Evolutionary conservation across 2,113 vertebrate genomes (phyloP).

Genomic region (Meleagris gallopavo): DNA sequence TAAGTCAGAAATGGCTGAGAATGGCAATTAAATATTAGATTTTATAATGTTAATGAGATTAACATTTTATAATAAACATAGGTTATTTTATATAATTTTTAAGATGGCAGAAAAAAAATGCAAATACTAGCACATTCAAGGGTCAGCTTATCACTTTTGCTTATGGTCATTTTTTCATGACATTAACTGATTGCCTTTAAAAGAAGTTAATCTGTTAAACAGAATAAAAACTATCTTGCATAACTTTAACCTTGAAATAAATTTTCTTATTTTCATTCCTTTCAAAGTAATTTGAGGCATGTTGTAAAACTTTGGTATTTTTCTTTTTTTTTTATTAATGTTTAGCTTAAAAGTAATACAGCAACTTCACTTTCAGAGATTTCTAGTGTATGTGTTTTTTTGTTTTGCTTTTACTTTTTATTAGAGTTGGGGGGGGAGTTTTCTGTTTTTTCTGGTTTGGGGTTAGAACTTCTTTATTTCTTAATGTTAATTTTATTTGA

Average conservation of each 20-base stretch:
- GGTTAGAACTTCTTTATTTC: neutral
- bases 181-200: neutral
- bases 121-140: constrained; percentile 10
- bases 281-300: neutral
- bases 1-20: constrained; percentile 16
- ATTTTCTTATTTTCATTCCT: neutral
- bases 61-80: constrained; percentile 16
- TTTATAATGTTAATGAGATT: constrained; percentile 26
- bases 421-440: neutral
- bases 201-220: neutral
- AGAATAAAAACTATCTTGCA: neutral
- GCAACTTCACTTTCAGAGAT: neutral
- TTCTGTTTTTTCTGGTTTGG: neutral
- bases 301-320: neutral
- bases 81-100: constrained; percentile 44
- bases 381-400: neutral
- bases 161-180: neutral
- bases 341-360: neutral
- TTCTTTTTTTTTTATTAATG: neutral
- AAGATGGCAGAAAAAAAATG: constrained; percentile 21
- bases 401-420: too few relatives aligned
- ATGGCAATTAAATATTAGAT: neutral
- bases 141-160: constrained; percentile 2
- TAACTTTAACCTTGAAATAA: neutral
- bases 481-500: neutral